These are phyloP conservation scores for Limnephilus lunatus DNA, from an alignment of 2,888 invertebrate genomes.

Conservation along the genomic window DNA sequence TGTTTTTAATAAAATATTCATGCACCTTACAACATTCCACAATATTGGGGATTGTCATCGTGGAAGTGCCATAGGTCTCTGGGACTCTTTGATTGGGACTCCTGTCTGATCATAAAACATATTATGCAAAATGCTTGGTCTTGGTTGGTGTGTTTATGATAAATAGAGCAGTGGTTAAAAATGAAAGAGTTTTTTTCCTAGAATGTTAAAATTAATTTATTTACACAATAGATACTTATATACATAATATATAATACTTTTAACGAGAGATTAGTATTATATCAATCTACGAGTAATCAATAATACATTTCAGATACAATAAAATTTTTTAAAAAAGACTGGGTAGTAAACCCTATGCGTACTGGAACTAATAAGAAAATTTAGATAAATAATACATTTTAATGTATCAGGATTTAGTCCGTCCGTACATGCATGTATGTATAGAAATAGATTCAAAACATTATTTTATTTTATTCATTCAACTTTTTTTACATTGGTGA, in stretches of 20 bases:
- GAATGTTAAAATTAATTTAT: background rate
- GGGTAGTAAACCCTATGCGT: too few relatives aligned
- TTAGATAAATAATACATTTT: background rate
- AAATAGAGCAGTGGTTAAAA: background rate
- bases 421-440: background rate
- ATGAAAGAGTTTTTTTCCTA: background rate
- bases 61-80: too few relatives aligned
- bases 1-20: too few relatives aligned
- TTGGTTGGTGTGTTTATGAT: background rate
- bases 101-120: background rate
- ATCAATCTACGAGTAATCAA: background rate
- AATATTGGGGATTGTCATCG: too few relatives aligned
- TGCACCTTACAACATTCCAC: too few relatives aligned
- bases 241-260: background rate
- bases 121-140: background rate
- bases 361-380: background rate
- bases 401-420: background rate
- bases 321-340: background rate
- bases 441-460: background rate
- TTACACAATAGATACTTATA: background rate
- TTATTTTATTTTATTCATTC: too few relatives aligned
- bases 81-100: too few relatives aligned
- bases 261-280: background rate
- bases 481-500: too few relatives aligned
- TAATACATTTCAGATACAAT: background rate